phyloP scores from a whole-genome alignment of 2,797 vertebrate genomes.

The Bryconaethiops microstoma region DNA sequence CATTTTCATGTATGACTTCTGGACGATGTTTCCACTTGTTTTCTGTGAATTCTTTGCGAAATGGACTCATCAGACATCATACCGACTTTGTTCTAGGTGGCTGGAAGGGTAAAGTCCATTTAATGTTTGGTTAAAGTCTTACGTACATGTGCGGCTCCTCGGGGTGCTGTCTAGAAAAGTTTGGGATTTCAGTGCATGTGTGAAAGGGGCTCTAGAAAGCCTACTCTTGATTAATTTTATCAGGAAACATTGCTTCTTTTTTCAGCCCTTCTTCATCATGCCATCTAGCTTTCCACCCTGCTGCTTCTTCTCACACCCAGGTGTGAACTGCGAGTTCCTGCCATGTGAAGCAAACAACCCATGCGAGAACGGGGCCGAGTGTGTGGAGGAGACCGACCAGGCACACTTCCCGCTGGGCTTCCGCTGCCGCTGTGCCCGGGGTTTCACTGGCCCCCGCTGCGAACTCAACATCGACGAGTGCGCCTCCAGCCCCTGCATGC shows the following conservation, averaged over 20 bases:
- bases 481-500: conserved; percentile 80
- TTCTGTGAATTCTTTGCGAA: too few relatives aligned
- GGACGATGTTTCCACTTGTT: too few relatives aligned
- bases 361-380: conserved; percentile 81
- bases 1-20: too few relatives aligned
- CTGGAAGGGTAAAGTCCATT: too few relatives aligned
- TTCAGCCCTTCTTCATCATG: neutral
- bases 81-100: too few relatives aligned
- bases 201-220: too few relatives aligned
- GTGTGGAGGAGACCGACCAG: conserved; percentile 78
- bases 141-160: too few relatives aligned
- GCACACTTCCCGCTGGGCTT: conserved; percentile 79
- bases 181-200: neutral
- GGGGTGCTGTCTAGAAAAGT: too few relatives aligned
- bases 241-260: neutral
- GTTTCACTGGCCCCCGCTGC: conserved; percentile 80
- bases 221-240: neutral
- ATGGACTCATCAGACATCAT: too few relatives aligned
- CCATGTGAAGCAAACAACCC: conserved; percentile 81
- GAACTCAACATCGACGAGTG: conserved; percentile 86
- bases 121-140: too few relatives aligned
- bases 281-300: neutral
- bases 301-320: conserved; percentile 59
- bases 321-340: conserved; percentile 80
- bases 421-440: conserved; percentile 77